Base-by-base conservation (phyloP, 2,888 invertebrate genomes). In the Sceliomorpha sp. region DNA sequence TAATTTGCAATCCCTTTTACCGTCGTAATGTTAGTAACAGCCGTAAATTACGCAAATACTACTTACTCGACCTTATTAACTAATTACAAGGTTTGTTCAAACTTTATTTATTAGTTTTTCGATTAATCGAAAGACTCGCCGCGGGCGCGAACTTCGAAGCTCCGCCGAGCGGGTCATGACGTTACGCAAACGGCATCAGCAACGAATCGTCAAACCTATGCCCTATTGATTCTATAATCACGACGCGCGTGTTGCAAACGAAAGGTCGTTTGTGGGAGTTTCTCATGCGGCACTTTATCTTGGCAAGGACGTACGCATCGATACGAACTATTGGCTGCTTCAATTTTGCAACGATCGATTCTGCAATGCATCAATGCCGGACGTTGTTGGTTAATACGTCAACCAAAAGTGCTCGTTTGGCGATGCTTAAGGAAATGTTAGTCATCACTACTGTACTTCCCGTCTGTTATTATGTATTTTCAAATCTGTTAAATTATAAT, bases 121-220 rank as follows among this genome's bases (percentile, higher is more conserved):
- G 64, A 60, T 70, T 53, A 59, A 69, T 44, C 53, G 59, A 36
- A 40, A 31, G 47, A 56, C 37, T 50, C 32, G 56, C 20, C 40
- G 31, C 51, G 27, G 60, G 44, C 48, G 62, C 39, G 36, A 56
- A 56, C 62, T 50, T 44, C 56, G 42, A 56, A 50, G 40, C 58
- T 37, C 8, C 44, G 31, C 2, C 10, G 31, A 31, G 10, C 9
- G 9, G 31, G 20, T 9, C 8, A 4, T 36, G 31, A 29, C 31
- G 62, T 79, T 77, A 69, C 73, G 70, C 63, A 78, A 78, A 55
- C 44, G 66, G 58, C 72, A 75, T 76, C 76, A 70, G 58, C 70
- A 68, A 27, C 12, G 60, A 59, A 50, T 66, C 62, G 47, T 44
- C 69, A 36, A 47, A 55, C 39, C 36, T 37, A 24, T 24, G 59